phyloP scores from a whole-genome alignment of 2,113 vertebrate genomes.

The Coryphaenoides rupestris region DNA sequence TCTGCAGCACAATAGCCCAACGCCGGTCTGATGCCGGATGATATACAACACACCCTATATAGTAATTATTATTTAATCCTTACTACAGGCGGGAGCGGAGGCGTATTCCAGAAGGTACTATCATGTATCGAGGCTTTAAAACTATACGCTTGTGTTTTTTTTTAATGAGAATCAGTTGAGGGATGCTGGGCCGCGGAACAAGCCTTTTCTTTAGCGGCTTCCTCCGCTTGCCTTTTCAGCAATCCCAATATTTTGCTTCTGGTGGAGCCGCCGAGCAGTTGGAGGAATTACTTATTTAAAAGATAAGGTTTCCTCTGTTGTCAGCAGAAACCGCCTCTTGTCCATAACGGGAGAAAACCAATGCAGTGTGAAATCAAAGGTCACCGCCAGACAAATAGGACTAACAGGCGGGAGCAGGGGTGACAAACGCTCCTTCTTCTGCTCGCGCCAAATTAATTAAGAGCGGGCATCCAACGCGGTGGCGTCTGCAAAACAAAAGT shows the following conservation, averaged over 20 bases:
- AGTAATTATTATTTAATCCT: slow-evolving; percentile 16
- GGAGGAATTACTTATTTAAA: slow-evolving; percentile 82
- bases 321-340: slow-evolving; percentile 74
- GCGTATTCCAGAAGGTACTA: slow-evolving; percentile 21
- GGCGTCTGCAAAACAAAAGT: slow-evolving; percentile 54
- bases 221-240: slow-evolving; percentile 69
- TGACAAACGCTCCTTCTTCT: slow-evolving; percentile 61
- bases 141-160: slow-evolving; percentile 45
- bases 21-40: not conserved
- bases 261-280: slow-evolving; percentile 73
- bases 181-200: slow-evolving; percentile 36
- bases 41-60: not conserved
- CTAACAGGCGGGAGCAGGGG: slow-evolving; percentile 66
- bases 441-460: slow-evolving; percentile 72
- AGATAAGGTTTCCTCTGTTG: slow-evolving; percentile 79
- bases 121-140: slow-evolving; percentile 45
- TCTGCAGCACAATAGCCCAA: too few relatives aligned
- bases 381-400: slow-evolving; percentile 74
- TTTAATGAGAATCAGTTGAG: slow-evolving; percentile 50
- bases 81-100: slow-evolving; percentile 18
- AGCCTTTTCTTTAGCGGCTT: slow-evolving; percentile 55
- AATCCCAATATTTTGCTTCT: slow-evolving; percentile 75
- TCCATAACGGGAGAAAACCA: slow-evolving; percentile 73
- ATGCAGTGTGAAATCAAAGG: slow-evolving; percentile 80
- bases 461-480: slow-evolving; percentile 57